These are phyloP conservation scores for Heliothis subflexa DNA, from an alignment of 1,140 invertebrate genomes.

Conservation along the genomic window DNA sequence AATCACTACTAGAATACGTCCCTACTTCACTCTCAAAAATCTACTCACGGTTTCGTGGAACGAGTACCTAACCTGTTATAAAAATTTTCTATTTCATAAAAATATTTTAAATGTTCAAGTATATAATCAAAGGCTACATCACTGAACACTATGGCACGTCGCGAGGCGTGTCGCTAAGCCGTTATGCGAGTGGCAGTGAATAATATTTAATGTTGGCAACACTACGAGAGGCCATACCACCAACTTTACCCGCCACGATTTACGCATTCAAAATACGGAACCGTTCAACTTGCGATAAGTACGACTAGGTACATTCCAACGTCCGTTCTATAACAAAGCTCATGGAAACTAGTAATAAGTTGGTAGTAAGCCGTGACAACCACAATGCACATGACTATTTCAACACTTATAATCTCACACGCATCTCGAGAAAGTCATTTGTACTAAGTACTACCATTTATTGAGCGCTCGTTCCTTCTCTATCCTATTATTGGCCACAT, in stretches of 20 bases:
- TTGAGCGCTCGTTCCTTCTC: neutral
- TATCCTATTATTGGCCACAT: slow-evolving; percentile 1
- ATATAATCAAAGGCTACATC: slow-evolving; percentile 21
- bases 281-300: neutral
- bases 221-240: slow-evolving; percentile 9
- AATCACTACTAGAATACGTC: slow-evolving; percentile 16
- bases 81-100: slow-evolving; percentile 32
- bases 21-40: slow-evolving; percentile 23
- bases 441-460: slow-evolving; percentile 17
- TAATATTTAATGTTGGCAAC: slow-evolving; percentile 30
- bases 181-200: slow-evolving; percentile 38
- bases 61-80: slow-evolving; percentile 29
- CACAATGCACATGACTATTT: slow-evolving; percentile 29
- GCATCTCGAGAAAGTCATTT: slow-evolving; percentile 12
- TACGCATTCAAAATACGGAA: neutral
- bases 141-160: slow-evolving; percentile 24
- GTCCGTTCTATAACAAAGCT: neutral
- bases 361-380: slow-evolving; percentile 1
- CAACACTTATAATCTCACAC: slow-evolving; percentile 18
- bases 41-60: slow-evolving; percentile 34
- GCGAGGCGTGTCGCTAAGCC: slow-evolving; percentile 31
- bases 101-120: slow-evolving; percentile 31
- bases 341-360: neutral
- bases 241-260: neutral
- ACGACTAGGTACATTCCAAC: neutral